Conservation (phyloP, 2,888 invertebrate genomes). For the Mayetiola destructor region DNA sequence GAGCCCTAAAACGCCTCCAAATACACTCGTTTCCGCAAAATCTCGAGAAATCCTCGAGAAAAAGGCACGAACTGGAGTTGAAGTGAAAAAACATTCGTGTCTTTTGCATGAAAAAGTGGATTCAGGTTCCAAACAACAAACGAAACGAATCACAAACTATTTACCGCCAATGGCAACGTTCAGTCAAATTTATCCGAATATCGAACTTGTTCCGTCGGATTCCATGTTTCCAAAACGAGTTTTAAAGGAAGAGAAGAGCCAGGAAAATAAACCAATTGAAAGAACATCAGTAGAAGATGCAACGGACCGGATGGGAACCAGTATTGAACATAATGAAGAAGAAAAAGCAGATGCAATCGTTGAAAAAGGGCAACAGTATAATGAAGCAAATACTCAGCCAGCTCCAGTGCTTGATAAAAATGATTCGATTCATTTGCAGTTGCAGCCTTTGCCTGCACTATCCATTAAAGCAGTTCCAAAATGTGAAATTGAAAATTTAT, state of each 20-base stretch:
- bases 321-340: too few relatives aligned
- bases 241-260: not conserved
- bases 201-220: not conserved
- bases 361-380: too few relatives aligned
- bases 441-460: not conserved
- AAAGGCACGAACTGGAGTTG: not conserved
- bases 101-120: not conserved
- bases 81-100: not conserved
- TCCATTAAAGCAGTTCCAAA: not conserved
- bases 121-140: not conserved
- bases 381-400: too few relatives aligned
- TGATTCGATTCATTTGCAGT: too few relatives aligned
- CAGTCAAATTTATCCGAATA: not conserved
- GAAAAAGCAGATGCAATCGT: too few relatives aligned
- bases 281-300: not conserved
- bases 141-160: not conserved
- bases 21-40: not conserved
- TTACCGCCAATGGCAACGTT: not conserved
- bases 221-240: not conserved
- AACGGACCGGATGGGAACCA: too few relatives aligned
- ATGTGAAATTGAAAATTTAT: slow-evolving; percentile 11
- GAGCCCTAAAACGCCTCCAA: not conserved
- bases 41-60: not conserved
- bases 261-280: not conserved
- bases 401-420: too few relatives aligned